Evolutionary conservation across 2,797 vertebrate genomes (phyloP).

Genomic region (Zonotrichia albicollis): DNA sequence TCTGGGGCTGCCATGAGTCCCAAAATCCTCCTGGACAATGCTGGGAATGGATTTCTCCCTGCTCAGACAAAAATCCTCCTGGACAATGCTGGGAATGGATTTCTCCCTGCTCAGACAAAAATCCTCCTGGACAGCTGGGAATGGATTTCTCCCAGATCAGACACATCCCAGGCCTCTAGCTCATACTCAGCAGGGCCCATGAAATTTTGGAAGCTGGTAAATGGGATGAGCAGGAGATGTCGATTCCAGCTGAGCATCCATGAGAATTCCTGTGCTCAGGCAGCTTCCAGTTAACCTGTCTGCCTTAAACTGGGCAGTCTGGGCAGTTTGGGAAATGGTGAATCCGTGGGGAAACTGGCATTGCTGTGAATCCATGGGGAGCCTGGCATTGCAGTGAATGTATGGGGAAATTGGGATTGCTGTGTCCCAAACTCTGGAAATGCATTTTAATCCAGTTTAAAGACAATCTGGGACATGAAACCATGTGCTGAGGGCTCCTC

Average conservation of each 20-base stretch:
- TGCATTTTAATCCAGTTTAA: neutral
- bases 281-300: no score
- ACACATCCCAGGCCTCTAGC: no score
- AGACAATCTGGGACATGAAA: neutral
- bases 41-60: neutral
- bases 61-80: neutral
- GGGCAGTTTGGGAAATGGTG: no score
- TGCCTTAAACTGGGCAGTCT: no score
- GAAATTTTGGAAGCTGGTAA: no score
- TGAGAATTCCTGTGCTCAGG: no score
- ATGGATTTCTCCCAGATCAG: neutral
- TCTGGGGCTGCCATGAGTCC: neutral
- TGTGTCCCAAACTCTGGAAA: neutral
- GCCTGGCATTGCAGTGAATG: no score
- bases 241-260: no score
- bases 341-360: no score
- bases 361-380: neutral
- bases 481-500: neutral
- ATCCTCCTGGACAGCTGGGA: neutral
- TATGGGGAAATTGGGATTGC: no score
- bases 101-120: neutral
- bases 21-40: fast-evolving
- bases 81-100: neutral
- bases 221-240: no score
- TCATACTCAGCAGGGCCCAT: no score